phyloP scores from a whole-genome alignment of 2,797 vertebrate genomes.

The Mionectes olivaceus region DNA sequence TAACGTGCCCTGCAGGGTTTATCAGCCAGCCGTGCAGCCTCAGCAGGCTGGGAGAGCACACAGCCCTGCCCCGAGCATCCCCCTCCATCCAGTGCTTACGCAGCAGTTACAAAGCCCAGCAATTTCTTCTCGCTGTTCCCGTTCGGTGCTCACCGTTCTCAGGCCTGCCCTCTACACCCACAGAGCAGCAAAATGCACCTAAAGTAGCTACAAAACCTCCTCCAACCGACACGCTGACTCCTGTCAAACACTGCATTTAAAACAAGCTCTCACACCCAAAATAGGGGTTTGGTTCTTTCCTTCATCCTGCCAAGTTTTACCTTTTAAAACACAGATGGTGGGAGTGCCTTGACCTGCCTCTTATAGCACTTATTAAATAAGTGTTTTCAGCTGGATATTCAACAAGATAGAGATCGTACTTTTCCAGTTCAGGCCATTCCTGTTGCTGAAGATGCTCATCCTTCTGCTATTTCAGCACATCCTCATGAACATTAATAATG shows the following conservation, averaged over 20 bases:
- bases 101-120: neutral
- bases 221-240: neutral
- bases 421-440: neutral
- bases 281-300: accelerated
- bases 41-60: neutral
- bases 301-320: neutral
- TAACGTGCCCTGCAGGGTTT: neutral
- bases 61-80: neutral
- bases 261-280: neutral
- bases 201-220: neutral
- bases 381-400: neutral
- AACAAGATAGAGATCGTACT: neutral
- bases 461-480: neutral
- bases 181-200: neutral
- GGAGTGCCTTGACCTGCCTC: neutral
- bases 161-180: neutral
- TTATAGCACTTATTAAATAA: neutral
- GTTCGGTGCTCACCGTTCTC: neutral
- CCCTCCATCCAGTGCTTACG: neutral
- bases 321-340: neutral
- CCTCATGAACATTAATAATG: accelerated
- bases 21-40: neutral
- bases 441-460: neutral
- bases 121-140: neutral
- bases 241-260: accelerated